Evolutionary conservation across 2,797 vertebrate species (phyloP).

Genomic region (Heliangelus exortis): DNA sequence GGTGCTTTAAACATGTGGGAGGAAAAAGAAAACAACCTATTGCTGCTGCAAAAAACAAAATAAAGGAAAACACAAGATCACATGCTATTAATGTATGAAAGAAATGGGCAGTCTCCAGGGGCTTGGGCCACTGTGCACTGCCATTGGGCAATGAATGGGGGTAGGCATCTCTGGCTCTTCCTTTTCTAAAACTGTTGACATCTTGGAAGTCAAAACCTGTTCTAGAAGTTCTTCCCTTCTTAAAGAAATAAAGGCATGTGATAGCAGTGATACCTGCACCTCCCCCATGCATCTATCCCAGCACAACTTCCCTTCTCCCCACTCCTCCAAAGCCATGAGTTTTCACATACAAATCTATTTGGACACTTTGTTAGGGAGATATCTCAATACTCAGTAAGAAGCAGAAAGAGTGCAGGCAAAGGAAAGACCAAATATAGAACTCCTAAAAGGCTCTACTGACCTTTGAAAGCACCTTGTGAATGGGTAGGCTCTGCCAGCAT

Average conservation of each 20-base stretch:
- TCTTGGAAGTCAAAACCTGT: neutral
- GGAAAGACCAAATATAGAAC: accelerated
- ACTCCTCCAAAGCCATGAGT: neutral
- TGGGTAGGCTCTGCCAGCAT: neutral
- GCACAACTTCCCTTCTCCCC: neutral
- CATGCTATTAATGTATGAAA: neutral
- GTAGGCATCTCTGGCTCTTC: neutral
- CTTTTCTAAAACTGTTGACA: neutral
- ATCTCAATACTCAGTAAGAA: neutral
- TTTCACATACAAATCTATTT: neutral
- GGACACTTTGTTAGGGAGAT: neutral
- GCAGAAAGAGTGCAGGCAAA: neutral
- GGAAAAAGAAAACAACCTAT: neutral
- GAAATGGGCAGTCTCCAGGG: neutral
- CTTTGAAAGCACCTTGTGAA: accelerated
- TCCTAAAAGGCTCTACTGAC: neutral
- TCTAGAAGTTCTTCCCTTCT: neutral
- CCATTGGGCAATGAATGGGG: neutral
- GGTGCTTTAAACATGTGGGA: neutral
- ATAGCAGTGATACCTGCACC: neutral
- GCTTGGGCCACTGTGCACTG: neutral
- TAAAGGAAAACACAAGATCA: neutral
- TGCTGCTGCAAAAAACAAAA: neutral
- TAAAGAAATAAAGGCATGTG: neutral
- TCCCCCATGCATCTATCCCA: accelerated